A percentile compares a stretch with the other conserved stretches of the same genome.
Evolutionary conservation across 2,797 vertebrate genomes (phyloP).

Genomic region (Antennarius maculatus): DNA sequence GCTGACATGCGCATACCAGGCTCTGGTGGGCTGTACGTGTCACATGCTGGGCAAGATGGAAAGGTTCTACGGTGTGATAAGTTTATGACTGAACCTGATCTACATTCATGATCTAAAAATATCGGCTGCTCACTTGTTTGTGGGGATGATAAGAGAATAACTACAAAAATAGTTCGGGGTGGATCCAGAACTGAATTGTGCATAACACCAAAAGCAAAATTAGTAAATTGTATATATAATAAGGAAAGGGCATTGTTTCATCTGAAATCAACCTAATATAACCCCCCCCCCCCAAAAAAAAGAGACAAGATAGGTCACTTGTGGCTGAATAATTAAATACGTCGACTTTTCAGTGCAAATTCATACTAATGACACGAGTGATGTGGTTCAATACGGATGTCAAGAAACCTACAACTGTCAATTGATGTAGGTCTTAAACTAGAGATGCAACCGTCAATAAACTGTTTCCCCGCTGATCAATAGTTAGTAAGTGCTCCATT

Average conservation of each 20-base stretch:
- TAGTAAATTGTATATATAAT: too few relatives aligned
- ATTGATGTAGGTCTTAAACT: conserved; percentile 14
- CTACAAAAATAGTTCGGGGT: neutral
- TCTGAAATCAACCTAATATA: too few relatives aligned
- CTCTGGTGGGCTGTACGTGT: conserved; percentile 2
- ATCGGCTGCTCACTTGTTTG: neutral
- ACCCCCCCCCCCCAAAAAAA: too few relatives aligned
- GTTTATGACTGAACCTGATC: conserved; percentile 16
- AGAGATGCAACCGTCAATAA: conserved; percentile 15
- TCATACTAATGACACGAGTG: neutral
- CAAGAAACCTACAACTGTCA: conserved; percentile 1
- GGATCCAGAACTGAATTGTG: neutral
- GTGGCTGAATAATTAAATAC: neutral
- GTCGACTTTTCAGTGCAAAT: neutral
- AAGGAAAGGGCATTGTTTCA: too few relatives aligned
- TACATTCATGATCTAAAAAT: conserved; percentile 13
- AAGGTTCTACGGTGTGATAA: conserved; percentile 4
- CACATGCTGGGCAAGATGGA: conserved; percentile 9
- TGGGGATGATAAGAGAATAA: neutral
- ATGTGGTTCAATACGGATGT: conserved; percentile 1
- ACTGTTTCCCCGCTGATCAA: conserved; percentile 42
- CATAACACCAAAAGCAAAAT: neutral
- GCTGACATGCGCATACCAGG: conserved; percentile 48
- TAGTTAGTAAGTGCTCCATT: conserved; percentile 52
- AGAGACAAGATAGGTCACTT: neutral